Evolutionary conservation across 35 echinoderm and acorn worm species (phyloP), one percentile per base, ranked within the genome.

Genomic region (Apostichopus parvimensis): DNA sequence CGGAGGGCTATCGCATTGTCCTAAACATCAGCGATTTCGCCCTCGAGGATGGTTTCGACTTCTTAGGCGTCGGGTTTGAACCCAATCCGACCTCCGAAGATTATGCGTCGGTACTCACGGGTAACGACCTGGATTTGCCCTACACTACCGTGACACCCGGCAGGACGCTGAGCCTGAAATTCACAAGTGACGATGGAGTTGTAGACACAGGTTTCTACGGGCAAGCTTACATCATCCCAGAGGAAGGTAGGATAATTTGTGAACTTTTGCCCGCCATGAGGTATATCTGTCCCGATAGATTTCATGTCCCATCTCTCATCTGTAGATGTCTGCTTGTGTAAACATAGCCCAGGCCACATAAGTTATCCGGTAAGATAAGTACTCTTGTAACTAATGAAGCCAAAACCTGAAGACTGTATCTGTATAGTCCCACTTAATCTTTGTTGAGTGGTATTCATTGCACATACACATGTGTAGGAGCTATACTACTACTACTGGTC

Each of bases 81-180:
- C 34, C 55, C 15, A 1, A 24, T 17, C 79, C 79, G 11, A 56
- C 45, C n/a, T 15, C 52, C 3, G 79, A 82, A 6, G 52, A 54
- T 82, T 82, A 53, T 20, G 11, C 55, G 52, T 4, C 45, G 6
- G 34, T 17, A 10, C 79, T 82, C 8, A 82, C 79, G 9, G 79
- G 79, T 82, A 17, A 82, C 54, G 45, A 82, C 6, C 13, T 82
- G 79, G 79, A 82, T 82, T 56, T 82, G 45, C 79, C 79, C 9
- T 17, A 55, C 53, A 56, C 14, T 4, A 5, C 54, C 34, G 25
- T 53, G 52, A 53, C 79, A 53, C 79, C 79, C 9, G 79, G 34
- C 7, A 45, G 55, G 55, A 82, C 79, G 9, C 14, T 82, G 28
- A 12, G 18, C 25, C 25, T 82, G 34, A 56, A 55, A 56, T 82